Percentiles rank a stretch among this genome's conserved stretches.
phyloP scores from a whole-genome alignment of 2,113 vertebrate genomes.

The Anarhynchus alexandrinus region DNA sequence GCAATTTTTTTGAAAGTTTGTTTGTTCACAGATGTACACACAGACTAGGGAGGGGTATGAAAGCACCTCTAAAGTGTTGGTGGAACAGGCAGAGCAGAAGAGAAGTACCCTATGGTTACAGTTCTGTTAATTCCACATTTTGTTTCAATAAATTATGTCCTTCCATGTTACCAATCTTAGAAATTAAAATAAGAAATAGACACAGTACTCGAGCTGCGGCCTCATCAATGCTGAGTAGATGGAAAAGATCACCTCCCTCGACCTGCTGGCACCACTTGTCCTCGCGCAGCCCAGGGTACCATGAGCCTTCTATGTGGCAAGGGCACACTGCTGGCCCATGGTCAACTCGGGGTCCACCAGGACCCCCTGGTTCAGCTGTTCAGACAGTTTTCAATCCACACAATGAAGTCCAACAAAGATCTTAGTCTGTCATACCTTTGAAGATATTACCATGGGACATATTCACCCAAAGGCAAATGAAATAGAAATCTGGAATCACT shows the following conservation, averaged over 20 bases:
- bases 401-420: neutral
- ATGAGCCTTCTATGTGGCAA: rapidly evolving
- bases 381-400: no score
- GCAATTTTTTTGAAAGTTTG: neutral
- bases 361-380: neutral
- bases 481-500: neutral
- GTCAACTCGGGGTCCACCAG: neutral
- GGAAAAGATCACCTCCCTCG: neutral
- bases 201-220: neutral
- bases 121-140: neutral
- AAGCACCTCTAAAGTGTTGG: neutral
- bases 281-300: neutral
- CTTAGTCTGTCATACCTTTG: neutral
- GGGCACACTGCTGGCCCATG: rapidly evolving
- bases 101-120: neutral
- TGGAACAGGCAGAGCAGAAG: neutral
- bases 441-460: neutral
- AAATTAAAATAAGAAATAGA: neutral
- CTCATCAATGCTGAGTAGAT: neutral
- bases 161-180: neutral
- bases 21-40: neutral
- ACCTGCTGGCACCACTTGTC: neutral
- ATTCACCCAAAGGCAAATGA: neutral
- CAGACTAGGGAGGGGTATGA: neutral
- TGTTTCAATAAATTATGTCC: neutral